Percentiles rank a stretch among this genome's conserved stretches.
phyloP scores from a whole-genome alignment of 1,140 invertebrate genomes.

The Armadillidium nasatum region DNA sequence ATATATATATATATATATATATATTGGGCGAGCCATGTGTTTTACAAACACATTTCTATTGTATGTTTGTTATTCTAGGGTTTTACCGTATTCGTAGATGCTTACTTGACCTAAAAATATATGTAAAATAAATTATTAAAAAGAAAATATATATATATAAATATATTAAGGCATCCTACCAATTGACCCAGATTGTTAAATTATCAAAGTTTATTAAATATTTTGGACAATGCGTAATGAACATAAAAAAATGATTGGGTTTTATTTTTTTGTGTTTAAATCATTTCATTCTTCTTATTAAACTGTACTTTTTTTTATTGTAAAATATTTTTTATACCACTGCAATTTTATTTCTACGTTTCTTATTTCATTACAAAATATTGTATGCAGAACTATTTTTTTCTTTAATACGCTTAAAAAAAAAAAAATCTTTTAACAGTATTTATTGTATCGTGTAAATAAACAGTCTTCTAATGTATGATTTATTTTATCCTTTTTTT shows the following conservation, averaged over 20 bases:
- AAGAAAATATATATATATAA: neutral
- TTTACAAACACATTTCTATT: neutral
- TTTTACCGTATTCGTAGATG: neutral
- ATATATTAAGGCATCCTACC: slow-evolving; percentile 5
- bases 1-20: neutral
- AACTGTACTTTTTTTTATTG: neutral
- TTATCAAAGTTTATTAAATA: neutral
- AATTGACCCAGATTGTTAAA: neutral
- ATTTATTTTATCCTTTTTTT: too few species aligned
- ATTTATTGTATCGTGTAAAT: slow-evolving; percentile 14
- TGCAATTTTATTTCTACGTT: neutral
- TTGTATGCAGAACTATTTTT: neutral
- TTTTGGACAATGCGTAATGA: neutral
- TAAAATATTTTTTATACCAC: neutral
- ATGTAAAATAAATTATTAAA: neutral
- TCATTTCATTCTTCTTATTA: neutral
- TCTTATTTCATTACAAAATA: neutral
- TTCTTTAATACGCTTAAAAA: slow-evolving; percentile 2
- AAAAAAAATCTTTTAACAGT: neutral
- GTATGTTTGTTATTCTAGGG: slow-evolving; percentile 7
- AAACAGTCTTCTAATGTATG: neutral
- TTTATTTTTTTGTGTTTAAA: neutral
- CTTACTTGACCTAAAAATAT: neutral
- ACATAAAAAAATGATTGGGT: too few species aligned
- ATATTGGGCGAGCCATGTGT: neutral